Conservation (phyloP, 2,113 vertebrate species). For the Centropus bengalensis region DNA sequence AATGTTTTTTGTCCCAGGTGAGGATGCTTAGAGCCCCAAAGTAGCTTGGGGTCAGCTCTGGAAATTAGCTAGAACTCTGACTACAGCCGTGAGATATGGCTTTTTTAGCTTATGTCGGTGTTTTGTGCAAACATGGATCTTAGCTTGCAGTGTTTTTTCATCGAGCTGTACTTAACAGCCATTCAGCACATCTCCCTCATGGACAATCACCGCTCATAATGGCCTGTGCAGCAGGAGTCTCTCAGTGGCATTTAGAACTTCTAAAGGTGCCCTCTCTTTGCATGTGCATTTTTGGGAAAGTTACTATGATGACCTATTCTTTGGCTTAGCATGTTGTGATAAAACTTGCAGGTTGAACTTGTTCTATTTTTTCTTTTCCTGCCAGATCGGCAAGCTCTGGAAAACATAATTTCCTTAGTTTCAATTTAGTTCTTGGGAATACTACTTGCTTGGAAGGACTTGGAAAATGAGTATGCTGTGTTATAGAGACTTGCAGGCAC, state of each 20-base stretch:
- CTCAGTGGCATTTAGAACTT: neutral
- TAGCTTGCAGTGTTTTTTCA: neutral
- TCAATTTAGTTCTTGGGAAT: neutral
- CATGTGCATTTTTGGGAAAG: neutral
- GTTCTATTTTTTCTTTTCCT: neutral
- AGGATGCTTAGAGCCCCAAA: neutral
- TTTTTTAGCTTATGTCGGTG: neutral
- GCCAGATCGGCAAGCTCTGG: neutral
- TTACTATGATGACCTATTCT: neutral
- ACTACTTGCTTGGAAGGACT: neutral
- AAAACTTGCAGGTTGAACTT: neutral
- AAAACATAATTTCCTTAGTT: neutral
- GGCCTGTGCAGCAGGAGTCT: neutral
- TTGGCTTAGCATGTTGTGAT: neutral
- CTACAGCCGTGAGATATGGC: accelerated
- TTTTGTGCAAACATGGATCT: neutral
- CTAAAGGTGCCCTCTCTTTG: neutral
- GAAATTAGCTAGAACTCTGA: neutral
- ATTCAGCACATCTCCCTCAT: neutral
- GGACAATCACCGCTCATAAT: neutral
- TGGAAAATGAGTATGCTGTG: neutral
- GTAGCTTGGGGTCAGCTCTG: neutral
- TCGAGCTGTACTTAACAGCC: neutral
- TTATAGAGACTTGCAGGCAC: neutral
- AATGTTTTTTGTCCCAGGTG: neutral